phyloP scores from a whole-genome alignment of 2,797 vertebrate species.

The Propithecus deckenii region DNA sequence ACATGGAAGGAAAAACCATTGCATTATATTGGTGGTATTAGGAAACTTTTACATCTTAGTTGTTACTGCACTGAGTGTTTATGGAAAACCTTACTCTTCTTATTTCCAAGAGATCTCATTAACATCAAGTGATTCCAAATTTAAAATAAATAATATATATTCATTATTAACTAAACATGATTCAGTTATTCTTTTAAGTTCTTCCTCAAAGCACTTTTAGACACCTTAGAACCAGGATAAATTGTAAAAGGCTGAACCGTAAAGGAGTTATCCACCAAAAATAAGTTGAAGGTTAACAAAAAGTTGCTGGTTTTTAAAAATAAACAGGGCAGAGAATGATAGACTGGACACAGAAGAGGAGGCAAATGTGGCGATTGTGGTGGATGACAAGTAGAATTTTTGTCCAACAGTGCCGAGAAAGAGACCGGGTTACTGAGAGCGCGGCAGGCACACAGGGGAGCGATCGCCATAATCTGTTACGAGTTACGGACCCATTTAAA shows the following conservation, averaged over 20 bases:
- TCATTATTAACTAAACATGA: not conserved
- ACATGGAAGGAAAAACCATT: not conserved
- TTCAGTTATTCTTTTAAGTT: not conserved
- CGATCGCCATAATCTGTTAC: not conserved
- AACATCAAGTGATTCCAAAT: not conserved
- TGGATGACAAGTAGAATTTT: rapidly evolving
- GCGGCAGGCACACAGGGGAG: rapidly evolving
- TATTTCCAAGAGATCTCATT: not conserved
- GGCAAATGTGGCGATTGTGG: no score
- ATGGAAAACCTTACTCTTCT: not conserved
- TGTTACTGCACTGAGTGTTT: not conserved
- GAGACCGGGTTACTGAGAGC: no score
- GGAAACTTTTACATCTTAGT: not conserved
- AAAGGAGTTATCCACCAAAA: not conserved
- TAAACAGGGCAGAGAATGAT: not conserved
- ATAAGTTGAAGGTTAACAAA: not conserved
- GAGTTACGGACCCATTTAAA: not conserved
- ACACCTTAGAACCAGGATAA: not conserved
- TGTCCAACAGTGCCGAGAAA: rapidly evolving
- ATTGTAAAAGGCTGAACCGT: not conserved
- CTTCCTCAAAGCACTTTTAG: not conserved
- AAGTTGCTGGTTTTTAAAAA: not conserved
- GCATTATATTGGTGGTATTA: rapidly evolving
- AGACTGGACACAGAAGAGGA: not conserved
- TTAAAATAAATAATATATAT: not conserved